Conservation (phyloP, 2,888 invertebrate genomes). For the Callimorpha dominula region DNA sequence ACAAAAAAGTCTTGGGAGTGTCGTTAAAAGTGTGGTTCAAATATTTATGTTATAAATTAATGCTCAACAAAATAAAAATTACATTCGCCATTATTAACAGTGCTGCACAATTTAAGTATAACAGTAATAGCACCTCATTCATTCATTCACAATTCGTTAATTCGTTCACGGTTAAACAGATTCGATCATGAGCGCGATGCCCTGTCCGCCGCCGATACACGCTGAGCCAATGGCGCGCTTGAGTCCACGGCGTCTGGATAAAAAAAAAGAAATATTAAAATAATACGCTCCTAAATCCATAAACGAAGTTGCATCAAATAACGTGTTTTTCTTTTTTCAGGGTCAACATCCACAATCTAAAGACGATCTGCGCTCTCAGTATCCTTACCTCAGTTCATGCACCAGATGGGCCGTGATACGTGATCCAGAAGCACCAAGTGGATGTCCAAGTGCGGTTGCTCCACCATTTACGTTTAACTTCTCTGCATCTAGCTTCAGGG, state of each 20-base stretch:
- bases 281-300: no score
- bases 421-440: constrained; percentile 97
- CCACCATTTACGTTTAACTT: constrained; percentile 98
- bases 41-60: not conserved
- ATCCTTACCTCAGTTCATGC: constrained; percentile 93
- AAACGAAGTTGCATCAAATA: no score
- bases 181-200: constrained; percentile 97
- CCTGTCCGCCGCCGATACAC: constrained; percentile 99
- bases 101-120: not conserved
- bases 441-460: constrained; percentile 98
- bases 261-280: constrained; percentile 9
- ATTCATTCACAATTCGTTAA: constrained; percentile 30
- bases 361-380: not conserved
- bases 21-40: not conserved
- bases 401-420: constrained; percentile 96
- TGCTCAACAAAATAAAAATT: not conserved
- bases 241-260: constrained; percentile 91
- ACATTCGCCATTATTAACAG: not conserved
- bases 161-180: constrained; percentile 80
- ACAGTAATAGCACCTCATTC: constrained; percentile 3
- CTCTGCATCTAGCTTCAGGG: constrained; percentile 93
- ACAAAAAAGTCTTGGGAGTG: not conserved
- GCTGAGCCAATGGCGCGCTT: constrained; percentile 97
- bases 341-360: not conserved
- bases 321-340: no score